A percentile compares a stretch with the other conserved stretches of the same genome.
These are phyloP conservation scores for Melieria picta DNA, from an alignment of 2,888 invertebrate species.

Conservation along the genomic window DNA sequence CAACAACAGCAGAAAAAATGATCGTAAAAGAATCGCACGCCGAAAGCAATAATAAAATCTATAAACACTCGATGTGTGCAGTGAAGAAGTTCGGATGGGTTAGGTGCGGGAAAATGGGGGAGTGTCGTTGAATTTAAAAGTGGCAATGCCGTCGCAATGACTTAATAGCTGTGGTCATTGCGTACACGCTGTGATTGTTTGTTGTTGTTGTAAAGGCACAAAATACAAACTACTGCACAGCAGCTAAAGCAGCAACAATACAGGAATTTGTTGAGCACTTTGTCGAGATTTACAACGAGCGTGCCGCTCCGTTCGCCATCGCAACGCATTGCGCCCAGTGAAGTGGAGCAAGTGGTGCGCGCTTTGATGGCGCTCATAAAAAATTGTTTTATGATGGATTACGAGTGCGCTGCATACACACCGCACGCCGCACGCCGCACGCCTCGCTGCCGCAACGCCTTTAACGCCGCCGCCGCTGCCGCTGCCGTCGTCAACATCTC, in stretches of 20 bases:
- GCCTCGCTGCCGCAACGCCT: too few relatives aligned
- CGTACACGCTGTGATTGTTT: too few relatives aligned
- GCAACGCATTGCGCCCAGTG: background rate
- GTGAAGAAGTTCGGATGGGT: background rate
- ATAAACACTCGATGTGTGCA: background rate
- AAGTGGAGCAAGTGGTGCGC: background rate
- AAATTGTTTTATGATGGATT: conserved; percentile 2
- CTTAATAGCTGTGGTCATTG: too few relatives aligned
- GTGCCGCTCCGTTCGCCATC: background rate
- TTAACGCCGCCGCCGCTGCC: too few relatives aligned
- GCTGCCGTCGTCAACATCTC: too few relatives aligned
- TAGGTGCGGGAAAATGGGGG: background rate
- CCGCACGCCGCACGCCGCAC: too few relatives aligned
- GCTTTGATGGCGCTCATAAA: background rate
- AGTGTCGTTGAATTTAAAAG: too few relatives aligned
- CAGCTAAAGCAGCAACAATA: background rate
- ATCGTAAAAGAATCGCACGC: background rate
- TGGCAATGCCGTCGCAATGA: too few relatives aligned
- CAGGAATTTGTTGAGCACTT: background rate
- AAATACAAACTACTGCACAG: too few relatives aligned
- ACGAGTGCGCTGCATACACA: background rate
- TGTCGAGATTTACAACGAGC: background rate
- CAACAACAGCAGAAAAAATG: background rate
- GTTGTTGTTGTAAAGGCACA: too few relatives aligned
- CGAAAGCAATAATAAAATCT: background rate